These are phyloP conservation scores for Dryocosmus kuriphilus DNA, from an alignment of 2,888 invertebrate species.

Conservation along the genomic window DNA sequence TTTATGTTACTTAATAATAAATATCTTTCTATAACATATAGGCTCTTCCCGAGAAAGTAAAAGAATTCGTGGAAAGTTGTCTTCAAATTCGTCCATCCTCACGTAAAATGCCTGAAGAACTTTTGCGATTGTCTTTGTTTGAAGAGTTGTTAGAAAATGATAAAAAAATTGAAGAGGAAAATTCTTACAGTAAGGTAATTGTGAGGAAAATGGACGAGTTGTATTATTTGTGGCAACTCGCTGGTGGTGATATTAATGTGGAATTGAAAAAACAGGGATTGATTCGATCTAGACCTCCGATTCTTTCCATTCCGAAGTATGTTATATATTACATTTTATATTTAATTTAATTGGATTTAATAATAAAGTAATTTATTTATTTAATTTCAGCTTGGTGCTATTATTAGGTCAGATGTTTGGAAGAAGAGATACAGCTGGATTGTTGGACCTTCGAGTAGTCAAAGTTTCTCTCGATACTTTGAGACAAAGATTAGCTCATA, in stretches of 20 bases:
- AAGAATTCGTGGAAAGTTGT: constrained; percentile 84
- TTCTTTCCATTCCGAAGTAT: constrained; percentile 88
- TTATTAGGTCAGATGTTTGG: constrained; percentile 91
- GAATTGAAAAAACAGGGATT: constrained; percentile 95
- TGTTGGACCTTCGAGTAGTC: constrained; percentile 86
- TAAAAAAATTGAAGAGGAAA: constrained; percentile 68
- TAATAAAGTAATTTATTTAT: too few relatives aligned
- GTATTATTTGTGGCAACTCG: constrained; percentile 96
- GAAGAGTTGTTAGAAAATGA: constrained; percentile 71
- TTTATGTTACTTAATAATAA: background rate
- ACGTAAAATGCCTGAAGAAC: constrained; percentile 82
- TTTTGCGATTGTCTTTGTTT: constrained; percentile 81
- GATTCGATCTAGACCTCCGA: constrained; percentile 91
- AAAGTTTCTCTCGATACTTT: constrained; percentile 85
- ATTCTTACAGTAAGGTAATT: constrained; percentile 77
- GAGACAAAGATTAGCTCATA: constrained; percentile 86
- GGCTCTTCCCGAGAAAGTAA: constrained; percentile 80
- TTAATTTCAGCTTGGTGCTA: constrained; percentile 85
- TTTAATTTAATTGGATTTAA: too few relatives aligned
- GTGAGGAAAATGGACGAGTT: constrained; percentile 86
- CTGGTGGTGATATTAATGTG: constrained; percentile 95
- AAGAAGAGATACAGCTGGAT: constrained; percentile 85
- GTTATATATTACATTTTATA: background rate
- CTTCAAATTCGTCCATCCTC: constrained; percentile 83
- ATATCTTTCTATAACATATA: background rate